Conservation (phyloP, 2,888 invertebrate genomes). For the Drosophila quinaria region DNA sequence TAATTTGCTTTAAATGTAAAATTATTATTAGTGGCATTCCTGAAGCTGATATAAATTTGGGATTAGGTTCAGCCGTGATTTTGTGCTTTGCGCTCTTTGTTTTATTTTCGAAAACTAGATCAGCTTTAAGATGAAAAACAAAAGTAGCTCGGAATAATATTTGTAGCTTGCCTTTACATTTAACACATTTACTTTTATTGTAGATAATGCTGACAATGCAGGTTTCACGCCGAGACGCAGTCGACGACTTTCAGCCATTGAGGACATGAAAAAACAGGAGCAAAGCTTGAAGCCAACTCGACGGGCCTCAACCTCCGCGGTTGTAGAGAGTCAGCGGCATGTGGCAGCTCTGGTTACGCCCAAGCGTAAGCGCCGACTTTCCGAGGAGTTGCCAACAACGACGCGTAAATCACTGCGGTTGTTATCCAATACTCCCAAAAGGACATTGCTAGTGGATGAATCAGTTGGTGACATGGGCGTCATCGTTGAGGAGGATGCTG, state of each 20-base stretch:
- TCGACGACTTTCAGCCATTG: slow-evolving; percentile 45
- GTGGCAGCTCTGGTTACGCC: slow-evolving; percentile 30
- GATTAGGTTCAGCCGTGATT: no score
- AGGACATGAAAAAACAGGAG: slow-evolving; percentile 30
- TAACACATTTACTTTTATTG: background rate
- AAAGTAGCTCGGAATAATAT: background rate
- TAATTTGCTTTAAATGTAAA: no score
- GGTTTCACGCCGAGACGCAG: slow-evolving; percentile 51
- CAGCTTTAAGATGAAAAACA: no score
- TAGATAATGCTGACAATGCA: slow-evolving; percentile 11
- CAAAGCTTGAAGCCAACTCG: slow-evolving; percentile 33
- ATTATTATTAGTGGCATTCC: no score
- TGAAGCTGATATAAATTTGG: no score
- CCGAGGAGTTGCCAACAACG: slow-evolving; percentile 51
- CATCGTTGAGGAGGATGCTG: slow-evolving; percentile 57
- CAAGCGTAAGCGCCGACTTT: slow-evolving; percentile 49
- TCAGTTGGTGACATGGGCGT: slow-evolving; percentile 67
- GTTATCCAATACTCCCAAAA: slow-evolving; percentile 54
- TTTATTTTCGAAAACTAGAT: no score
- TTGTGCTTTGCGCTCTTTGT: no score
- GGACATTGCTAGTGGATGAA: slow-evolving; percentile 47
- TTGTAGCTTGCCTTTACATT: background rate
- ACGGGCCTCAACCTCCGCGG: slow-evolving; percentile 54
- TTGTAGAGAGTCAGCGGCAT: slow-evolving; percentile 10
- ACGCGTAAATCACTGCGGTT: slow-evolving; percentile 52